A percentile compares a stretch with the other conserved stretches of the same genome.
These are phyloP conservation scores for Drosophila eohydei DNA, from an alignment of 2,888 invertebrate genomes.

Conservation along the genomic window DNA sequence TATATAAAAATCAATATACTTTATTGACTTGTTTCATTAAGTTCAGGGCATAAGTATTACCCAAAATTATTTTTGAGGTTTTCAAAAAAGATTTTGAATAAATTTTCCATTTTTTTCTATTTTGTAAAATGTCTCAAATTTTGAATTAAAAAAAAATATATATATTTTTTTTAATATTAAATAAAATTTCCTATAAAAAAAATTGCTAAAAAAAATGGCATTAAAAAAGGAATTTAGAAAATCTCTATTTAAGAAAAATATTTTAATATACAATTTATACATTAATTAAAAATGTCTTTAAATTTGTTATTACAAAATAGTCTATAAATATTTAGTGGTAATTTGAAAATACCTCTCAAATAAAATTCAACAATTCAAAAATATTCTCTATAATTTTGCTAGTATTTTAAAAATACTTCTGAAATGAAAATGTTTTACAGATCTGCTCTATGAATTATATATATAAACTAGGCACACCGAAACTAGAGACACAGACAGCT, in stretches of 20 bases:
- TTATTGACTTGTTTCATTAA: no score
- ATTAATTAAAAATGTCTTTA: no score
- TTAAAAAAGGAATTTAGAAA: no score
- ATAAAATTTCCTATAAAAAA: no score
- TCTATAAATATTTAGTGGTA: background rate
- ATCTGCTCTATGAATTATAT: conserved; percentile 29
- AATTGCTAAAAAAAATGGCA: no score
- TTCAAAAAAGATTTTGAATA: background rate
- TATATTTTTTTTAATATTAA: no score
- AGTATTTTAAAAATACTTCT: background rate
- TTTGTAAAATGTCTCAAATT: no score
- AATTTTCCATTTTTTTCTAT: no score
- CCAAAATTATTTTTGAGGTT: background rate
- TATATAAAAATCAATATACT: no score
- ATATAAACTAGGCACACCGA: conserved; percentile 46
- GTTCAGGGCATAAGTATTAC: background rate
- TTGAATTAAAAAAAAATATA: no score
- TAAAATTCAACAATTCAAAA: background rate
- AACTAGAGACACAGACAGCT: conserved; percentile 36
- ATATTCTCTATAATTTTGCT: background rate
- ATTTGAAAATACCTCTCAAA: background rate
- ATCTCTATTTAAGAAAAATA: no score
- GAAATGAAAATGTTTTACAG: conserved; percentile 16
- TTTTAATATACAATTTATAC: no score
- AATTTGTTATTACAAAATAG: background rate